Conservation (phyloP, 2,113 vertebrate genomes). For the Dolichotis patagonum region DNA sequence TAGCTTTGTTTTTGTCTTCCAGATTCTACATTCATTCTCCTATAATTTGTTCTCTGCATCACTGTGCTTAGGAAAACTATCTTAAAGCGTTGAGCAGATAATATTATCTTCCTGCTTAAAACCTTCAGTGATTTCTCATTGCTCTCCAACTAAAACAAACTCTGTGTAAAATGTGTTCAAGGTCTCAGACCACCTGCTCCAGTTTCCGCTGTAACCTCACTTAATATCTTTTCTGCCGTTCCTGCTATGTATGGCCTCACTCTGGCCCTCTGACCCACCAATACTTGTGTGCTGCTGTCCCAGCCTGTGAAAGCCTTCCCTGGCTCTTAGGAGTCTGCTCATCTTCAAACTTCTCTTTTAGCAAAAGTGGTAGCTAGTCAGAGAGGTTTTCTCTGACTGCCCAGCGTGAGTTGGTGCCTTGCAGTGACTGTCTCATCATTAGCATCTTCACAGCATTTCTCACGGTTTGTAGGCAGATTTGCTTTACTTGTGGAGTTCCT, state of each 20-base stretch:
- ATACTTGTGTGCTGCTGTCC: background rate
- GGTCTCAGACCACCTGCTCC: background rate
- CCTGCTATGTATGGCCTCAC: background rate
- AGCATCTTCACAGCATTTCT: background rate
- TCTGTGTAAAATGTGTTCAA: background rate
- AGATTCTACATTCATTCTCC: background rate
- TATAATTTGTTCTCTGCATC: background rate
- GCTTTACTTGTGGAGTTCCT: background rate
- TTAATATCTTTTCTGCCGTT: background rate
- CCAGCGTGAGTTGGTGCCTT: background rate
- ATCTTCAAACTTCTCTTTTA: background rate
- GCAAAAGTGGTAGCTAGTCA: background rate
- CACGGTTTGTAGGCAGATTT: background rate
- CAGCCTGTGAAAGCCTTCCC: background rate
- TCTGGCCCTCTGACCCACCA: background rate
- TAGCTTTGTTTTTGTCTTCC: background rate
- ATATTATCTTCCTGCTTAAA: background rate
- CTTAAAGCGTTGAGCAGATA: constrained; percentile 5
- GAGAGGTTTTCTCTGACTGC: background rate
- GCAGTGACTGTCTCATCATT: background rate
- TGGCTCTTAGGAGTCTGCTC: background rate
- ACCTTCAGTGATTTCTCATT: background rate
- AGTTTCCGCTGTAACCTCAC: background rate
- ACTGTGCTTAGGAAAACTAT: background rate
- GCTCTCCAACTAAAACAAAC: background rate